Conservation (phyloP, 2,888 invertebrate species). For the Trissolcus brochymenae region DNA sequence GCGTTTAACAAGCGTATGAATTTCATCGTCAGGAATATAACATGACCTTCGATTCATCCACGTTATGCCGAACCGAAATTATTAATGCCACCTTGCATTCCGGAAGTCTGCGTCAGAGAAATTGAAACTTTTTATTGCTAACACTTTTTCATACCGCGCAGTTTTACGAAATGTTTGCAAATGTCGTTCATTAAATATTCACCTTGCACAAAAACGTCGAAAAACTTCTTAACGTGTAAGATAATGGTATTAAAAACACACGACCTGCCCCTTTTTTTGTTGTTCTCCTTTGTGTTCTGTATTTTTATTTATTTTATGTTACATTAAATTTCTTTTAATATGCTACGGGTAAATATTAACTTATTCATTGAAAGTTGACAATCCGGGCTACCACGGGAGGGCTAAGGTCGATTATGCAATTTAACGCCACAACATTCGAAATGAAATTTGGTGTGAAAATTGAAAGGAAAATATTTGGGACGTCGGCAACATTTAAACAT, state of each 20-base stretch:
- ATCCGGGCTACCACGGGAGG: not conserved
- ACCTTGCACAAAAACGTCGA: conserved; percentile 17
- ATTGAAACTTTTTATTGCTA: conserved; percentile 36
- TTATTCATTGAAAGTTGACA: not conserved
- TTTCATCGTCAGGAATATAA: conserved; percentile 26
- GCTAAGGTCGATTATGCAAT: conserved; percentile 8
- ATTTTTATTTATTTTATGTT: not conserved
- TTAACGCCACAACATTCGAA: conserved; percentile 10
- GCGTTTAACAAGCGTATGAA: not conserved
- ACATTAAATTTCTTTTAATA: not conserved
- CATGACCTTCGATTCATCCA: conserved; percentile 31
- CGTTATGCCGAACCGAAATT: conserved; percentile 33
- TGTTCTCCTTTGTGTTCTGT: not conserved
- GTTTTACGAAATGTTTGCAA: conserved; percentile 41
- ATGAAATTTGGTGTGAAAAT: conserved; percentile 14
- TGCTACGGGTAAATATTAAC: conserved; percentile 1
- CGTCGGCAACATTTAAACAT: conserved; percentile 17
- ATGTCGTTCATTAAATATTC: conserved; percentile 38
- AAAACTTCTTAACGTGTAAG: conserved; percentile 12
- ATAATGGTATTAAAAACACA: conserved; percentile 15
- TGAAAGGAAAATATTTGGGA: conserved; percentile 28
- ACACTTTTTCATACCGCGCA: conserved; percentile 31
- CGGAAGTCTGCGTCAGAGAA: conserved; percentile 6
- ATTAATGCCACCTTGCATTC: conserved; percentile 34
- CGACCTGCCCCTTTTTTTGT: not conserved